phyloP scores from a whole-genome alignment of 2,888 invertebrate genomes.

The Agonopterix alstromeriana region DNA sequence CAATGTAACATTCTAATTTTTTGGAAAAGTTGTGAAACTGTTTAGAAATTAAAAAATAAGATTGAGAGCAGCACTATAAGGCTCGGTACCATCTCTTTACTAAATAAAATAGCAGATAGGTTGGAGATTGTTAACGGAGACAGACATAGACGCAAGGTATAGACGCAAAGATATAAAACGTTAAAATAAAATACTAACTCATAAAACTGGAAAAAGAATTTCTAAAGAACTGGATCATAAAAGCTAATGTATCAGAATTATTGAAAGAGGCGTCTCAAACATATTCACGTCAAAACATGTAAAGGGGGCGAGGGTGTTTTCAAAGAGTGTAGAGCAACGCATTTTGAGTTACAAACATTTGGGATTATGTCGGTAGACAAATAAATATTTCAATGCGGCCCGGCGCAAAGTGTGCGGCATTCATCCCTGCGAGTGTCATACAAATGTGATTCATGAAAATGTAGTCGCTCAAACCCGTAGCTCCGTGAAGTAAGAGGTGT shows the following conservation, averaged over 20 bases:
- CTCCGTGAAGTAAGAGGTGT: constrained; percentile 13
- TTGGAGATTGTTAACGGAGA: no score
- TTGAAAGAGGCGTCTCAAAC: background rate
- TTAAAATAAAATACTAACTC: no score
- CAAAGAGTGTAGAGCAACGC: background rate
- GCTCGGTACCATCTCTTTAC: no score
- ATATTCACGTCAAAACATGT: constrained; percentile 6
- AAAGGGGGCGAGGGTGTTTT: constrained; percentile 6
- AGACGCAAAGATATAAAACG: no score
- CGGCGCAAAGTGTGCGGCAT: constrained; percentile 35
- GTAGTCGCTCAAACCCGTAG: constrained; percentile 20
- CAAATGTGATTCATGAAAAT: constrained; percentile 45
- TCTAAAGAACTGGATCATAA: background rate
- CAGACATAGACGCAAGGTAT: no score
- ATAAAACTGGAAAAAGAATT: no score
- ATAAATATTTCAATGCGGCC: constrained; percentile 41
- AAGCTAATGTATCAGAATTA: background rate
- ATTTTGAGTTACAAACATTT: no score
- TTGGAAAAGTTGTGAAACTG: no score
- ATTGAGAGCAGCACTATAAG: no score
- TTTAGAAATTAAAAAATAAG: no score
- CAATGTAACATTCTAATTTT: no score
- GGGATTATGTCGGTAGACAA: constrained; percentile 28
- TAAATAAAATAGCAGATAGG: no score
- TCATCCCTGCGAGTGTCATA: constrained; percentile 43